A percentile compares a stretch with the other conserved stretches of the same genome.
phyloP scores from a whole-genome alignment of 2,113 vertebrate genomes.

The Nothocercus nigrocapillus region DNA sequence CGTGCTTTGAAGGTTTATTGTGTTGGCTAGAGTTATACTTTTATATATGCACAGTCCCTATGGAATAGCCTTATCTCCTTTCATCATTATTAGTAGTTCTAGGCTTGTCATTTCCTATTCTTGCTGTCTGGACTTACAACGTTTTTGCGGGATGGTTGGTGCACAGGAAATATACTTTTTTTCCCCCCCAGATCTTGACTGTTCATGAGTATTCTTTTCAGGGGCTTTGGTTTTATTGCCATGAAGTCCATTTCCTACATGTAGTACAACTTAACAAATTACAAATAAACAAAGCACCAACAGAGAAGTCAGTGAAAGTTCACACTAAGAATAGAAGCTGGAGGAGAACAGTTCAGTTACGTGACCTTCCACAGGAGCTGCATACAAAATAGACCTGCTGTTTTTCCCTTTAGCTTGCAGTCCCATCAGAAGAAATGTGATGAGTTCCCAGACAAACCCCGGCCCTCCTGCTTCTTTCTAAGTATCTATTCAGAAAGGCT shows the following conservation, averaged over 20 bases:
- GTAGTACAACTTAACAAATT: constrained; percentile 66
- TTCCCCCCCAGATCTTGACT: constrained; percentile 28
- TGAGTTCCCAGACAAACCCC: constrained; percentile 13
- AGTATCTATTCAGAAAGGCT: neutral
- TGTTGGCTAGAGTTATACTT: constrained; percentile 55
- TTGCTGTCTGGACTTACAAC: constrained; percentile 2
- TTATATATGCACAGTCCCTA: neutral
- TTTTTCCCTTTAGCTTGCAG: constrained; percentile 51
- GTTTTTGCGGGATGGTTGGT: constrained; percentile 29
- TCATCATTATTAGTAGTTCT: constrained; percentile 10
- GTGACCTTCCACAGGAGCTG: constrained; percentile 75
- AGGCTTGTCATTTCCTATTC: constrained; percentile 49
- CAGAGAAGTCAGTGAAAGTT: constrained; percentile 77
- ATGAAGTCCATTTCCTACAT: constrained; percentile 69
- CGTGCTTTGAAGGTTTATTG: constrained; percentile 61
- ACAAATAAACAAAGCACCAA: constrained; percentile 69
- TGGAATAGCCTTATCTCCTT: constrained; percentile 35
- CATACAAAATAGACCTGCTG: constrained; percentile 51
- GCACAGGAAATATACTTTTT: constrained; percentile 71
- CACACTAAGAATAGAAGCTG: constrained; percentile 81
- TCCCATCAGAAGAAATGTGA: constrained; percentile 25
- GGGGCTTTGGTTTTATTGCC: constrained; percentile 54
- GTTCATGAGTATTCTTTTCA: constrained; percentile 42
- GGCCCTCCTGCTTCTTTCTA: constrained; percentile 35
- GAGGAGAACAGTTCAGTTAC: constrained; percentile 71